Base-by-base conservation (phyloP, 2,113 vertebrate genomes). In the Mus spicilegus region DNA sequence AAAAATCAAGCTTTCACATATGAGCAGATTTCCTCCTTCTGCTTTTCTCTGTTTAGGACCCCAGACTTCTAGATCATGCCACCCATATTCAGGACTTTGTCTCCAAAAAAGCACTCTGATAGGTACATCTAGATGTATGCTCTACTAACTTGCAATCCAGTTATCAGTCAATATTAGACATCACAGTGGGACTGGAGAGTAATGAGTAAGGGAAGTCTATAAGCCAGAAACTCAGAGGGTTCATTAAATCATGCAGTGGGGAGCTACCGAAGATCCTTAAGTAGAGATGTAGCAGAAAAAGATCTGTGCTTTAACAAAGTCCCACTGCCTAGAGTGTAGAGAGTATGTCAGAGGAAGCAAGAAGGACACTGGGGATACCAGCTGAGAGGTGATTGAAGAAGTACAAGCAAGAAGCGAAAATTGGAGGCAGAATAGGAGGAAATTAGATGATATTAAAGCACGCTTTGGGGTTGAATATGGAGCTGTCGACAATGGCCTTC, bases 271-370 rank as follows among this genome's bases (percentile, higher is more conserved):
- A 54, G 19, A 81, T 33, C 51, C n/a, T 36, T 76, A 73, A 70
- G 49, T 63, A 85, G 76, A 73, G 20, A 4, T 10, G 16, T n/a
- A 3, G 61, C 3, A 63, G n/a, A 92, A 85, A 76, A 7, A 72
- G 28, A 58, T 69, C 65, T 70, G 33, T 28, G 24, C 69, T 88
- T 95, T 93, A 82, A n/a, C n/a, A 33, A 77, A 73, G 51, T 42
- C 88, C 72, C n/a, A 30, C 3, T 39, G 33, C 4, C 26, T 73
- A 42, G 20, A 39, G 46, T 80, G 17, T 46, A 16, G 7, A 89
- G 16, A 80, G 30, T 17, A 4, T 24, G 77, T 69, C 82, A 17
- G 69, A 84, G 42, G 28, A 17, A 63, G 5, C 49, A 80, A 80
- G 56, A 49, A 28, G 69, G 39, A 5, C 22, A 19, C 4, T 78